Base-by-base conservation (phyloP, 2,113 vertebrate genomes). In the Tringa solitaria region DNA sequence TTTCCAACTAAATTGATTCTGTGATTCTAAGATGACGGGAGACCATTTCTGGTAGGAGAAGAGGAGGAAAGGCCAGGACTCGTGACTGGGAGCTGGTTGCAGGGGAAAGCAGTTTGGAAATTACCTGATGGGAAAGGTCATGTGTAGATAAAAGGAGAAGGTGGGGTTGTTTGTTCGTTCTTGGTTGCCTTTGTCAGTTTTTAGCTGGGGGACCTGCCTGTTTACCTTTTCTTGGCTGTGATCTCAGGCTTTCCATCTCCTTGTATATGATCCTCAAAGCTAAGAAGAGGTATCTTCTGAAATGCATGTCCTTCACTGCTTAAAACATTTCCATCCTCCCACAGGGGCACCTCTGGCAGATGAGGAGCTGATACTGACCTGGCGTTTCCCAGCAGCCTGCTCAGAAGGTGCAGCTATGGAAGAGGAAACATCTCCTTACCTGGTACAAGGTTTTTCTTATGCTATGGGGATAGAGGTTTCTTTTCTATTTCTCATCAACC, bases 301-400 rank as follows among this genome's bases (percentile, higher is more conserved):
- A 56, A 43, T 10, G 1, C 4, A 5, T 14, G 9, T n/a, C 24
- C 30, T 68, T 87, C 39, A 21, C 3, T 13, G 61, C 37, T 16
- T 65, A 28, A 65, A 37, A 35, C 2, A 7, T 41, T 51, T 84
- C 37, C 78, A 10, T 12, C 2, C 13, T 81, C 28, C 23, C 3
- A 3, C 0, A 5, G 33, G 28, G 10, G 4, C 8, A 8, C 5
- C 23, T 80, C 6, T 16, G 60, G 35, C 18, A 57, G 54, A 53
- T 26, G 16, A 35, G 19, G 32, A 74, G 9, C n/a, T 84, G 65
- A 21, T 50, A 5, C 0, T 0, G 27, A 43, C 6, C 14, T 64
- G 32, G 14, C 14, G 57, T 73, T 46, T 64, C 63, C 33, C 5
- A 4, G 37, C 28, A 48, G 35, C 33, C 60, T 46, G 22, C 30